Evolutionary conservation across 2,797 vertebrate genomes (phyloP), one percentile per base, ranked within the genome.

Genomic region (Diglossa cyanea): DNA sequence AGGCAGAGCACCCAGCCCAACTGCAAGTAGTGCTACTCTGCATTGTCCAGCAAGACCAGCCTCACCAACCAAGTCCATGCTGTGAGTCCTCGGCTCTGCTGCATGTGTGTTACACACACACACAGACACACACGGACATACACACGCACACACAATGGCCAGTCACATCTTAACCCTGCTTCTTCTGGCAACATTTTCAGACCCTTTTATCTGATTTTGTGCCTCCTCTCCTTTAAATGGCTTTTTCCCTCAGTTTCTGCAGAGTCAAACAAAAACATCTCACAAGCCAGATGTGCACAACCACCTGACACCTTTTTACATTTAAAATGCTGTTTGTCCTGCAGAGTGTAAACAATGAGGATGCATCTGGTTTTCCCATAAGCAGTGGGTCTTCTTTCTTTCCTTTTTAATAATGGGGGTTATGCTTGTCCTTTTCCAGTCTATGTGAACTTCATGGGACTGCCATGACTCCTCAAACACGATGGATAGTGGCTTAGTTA

Each of bases 61-160:
- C 50, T 79, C 1, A 0, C 17, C 3, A 4, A 40, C 30, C 17
- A 51, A 65, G 51, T 10, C 12, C 25, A 2, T 3, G 28, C 14
- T 10, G 2, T 0, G 7, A 37, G 37, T 6, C 31, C 60, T 70
- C 0, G 0, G 39, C 24, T 42, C 39, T 35, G 26, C 42, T 30
- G n/a, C 60, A 39, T 0, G 0, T 0, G 0, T 1, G 15, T 48
- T 18, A 31, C 31, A 35, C 24, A 14, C 55, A 24, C n/a, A 12
- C 26, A 28, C 24, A 11, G 2, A 25, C 13, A 8, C 23, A 3
- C 24, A 20, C 51, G 19, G 11, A 20, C 11, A 13, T 30, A 13
- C 28, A 16, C 14, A 26, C 42, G 21, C 48, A 17, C 28, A 28
- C 50, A 30, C 28, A 54, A 1, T 0, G 45, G 8, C 15, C 74